Evolutionary conservation across 2,797 vertebrate genomes (phyloP).

Genomic region (Pangasius krempfi): DNA sequence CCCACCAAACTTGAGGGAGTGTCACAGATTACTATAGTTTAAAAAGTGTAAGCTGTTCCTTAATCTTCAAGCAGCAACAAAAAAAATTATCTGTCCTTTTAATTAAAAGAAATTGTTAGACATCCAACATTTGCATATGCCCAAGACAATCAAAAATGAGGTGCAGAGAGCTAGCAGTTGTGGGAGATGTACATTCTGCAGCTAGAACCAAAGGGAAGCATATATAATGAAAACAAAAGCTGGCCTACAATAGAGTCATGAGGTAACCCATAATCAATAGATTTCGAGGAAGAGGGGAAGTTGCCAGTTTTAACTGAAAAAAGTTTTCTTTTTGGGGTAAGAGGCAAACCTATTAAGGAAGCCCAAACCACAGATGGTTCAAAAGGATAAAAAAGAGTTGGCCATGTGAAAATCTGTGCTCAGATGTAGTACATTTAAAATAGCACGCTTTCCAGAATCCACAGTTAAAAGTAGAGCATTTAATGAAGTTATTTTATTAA

Average conservation of each 20-base stretch:
- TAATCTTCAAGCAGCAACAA: background rate
- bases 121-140: background rate
- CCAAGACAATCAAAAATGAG: background rate
- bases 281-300: background rate
- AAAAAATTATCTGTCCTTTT: background rate
- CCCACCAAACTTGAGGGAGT: background rate
- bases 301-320: background rate
- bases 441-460: background rate
- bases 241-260: background rate
- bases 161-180: background rate
- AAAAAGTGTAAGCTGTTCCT: background rate
- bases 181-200: background rate
- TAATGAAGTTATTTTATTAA: background rate
- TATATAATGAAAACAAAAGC: background rate
- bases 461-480: background rate
- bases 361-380: background rate
- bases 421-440: background rate
- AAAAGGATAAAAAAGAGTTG: background rate
- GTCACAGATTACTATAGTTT: background rate
- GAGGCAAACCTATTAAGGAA: background rate
- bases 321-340: background rate
- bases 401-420: background rate
- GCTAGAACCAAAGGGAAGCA: background rate
- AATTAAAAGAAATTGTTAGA: background rate
- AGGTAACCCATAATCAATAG: background rate